A percentile compares a stretch with the other conserved stretches of the same genome.
Evolutionary conservation across 1,140 invertebrate species (phyloP).

Genomic region (Microvelia longipes): DNA sequence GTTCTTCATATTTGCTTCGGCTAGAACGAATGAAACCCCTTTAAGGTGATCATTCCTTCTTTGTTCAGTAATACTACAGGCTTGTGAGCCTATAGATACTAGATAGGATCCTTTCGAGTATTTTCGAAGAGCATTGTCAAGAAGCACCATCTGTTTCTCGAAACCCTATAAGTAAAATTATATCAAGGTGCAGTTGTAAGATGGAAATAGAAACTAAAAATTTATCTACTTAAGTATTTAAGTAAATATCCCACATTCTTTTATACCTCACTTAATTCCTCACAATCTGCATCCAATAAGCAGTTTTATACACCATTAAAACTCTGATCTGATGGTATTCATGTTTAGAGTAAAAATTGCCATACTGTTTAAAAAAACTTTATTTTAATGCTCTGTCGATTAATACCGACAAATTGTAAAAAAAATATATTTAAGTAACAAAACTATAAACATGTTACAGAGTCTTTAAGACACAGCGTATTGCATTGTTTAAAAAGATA

Average conservation of each 20-base stretch:
- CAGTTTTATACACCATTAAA: too few relatives aligned
- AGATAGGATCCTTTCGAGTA: neutral
- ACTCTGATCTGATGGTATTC: too few relatives aligned
- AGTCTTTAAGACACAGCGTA: neutral
- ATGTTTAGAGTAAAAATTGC: too few relatives aligned
- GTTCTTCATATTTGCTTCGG: neutral
- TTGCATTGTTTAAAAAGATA: neutral
- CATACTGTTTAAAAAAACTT: too few relatives aligned
- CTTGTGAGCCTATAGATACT: neutral
- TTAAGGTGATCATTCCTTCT: neutral
- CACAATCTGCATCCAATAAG: too few relatives aligned
- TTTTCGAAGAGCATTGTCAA: neutral
- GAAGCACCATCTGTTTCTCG: neutral
- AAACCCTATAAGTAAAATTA: neutral
- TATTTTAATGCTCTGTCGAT: too few relatives aligned
- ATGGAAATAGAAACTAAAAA: too few relatives aligned
- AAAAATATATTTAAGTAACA: too few relatives aligned
- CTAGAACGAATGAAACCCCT: neutral
- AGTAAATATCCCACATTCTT: too few relatives aligned
- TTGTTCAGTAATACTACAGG: neutral
- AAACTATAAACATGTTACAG: neutral
- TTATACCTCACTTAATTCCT: too few relatives aligned
- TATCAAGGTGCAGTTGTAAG: neutral
- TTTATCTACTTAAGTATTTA: too few relatives aligned
- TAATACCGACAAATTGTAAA: too few relatives aligned